Conservation (phyloP, 35 echinoderm and acorn worm species). For the Acanthaster planci region DNA sequence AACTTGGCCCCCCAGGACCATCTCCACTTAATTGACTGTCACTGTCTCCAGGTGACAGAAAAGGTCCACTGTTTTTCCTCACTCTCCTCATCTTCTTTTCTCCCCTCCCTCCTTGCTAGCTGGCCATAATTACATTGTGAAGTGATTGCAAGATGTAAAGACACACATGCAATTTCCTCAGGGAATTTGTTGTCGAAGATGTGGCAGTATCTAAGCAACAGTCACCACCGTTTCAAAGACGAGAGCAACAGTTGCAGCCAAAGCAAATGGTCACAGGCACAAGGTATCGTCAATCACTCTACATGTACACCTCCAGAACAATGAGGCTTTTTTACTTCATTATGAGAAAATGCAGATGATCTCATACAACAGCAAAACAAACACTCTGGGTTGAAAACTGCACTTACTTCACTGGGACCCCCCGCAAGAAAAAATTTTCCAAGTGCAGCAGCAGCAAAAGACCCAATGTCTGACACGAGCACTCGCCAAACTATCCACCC, state of each 20-base stretch:
- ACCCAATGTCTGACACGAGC: too few relatives aligned
- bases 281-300: background rate
- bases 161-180: background rate
- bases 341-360: too few relatives aligned
- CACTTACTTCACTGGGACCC: too few relatives aligned
- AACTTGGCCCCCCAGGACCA: background rate
- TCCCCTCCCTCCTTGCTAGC: background rate
- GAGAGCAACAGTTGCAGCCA: background rate
- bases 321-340: background rate
- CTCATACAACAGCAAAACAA: too few relatives aligned
- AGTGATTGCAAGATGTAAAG: constrained; percentile 1
- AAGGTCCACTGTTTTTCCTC: background rate
- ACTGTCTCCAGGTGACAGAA: background rate
- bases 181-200: background rate
- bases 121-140: constrained; percentile 8
- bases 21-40: background rate
- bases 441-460: too few relatives aligned
- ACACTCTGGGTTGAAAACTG: too few relatives aligned
- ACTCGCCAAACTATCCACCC: too few relatives aligned
- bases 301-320: background rate
- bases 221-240: background rate
- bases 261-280: background rate
- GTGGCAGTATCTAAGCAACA: background rate
- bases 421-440: too few relatives aligned
- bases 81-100: too few relatives aligned